Conservation (phyloP, 2,888 invertebrate species). For the Agonopterix alstromeriana region DNA sequence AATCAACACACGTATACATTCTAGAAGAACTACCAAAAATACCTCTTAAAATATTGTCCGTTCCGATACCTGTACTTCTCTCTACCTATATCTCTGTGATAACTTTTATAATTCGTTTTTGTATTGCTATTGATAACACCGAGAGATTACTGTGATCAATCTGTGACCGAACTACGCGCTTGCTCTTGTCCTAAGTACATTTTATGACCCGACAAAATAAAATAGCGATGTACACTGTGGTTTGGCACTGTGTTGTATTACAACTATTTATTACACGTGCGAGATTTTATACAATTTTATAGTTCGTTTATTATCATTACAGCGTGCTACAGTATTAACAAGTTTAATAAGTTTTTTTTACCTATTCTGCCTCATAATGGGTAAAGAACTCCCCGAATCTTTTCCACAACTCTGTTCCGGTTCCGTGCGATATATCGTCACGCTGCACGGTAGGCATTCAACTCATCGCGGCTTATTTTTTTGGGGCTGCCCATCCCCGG, state of each 20-base stretch:
- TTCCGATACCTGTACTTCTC: conserved; percentile 4
- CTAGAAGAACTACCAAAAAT: conserved; percentile 9
- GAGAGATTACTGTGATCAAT: conserved; percentile 38
- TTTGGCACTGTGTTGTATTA: conserved; percentile 57
- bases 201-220: conserved; percentile 9
- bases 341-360: conserved; percentile 12
- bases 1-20: conserved; percentile 4
- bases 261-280: no score
- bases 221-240: conserved; percentile 28
- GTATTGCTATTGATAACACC: conserved; percentile 2
- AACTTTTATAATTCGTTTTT: neutral
- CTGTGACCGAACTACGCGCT: conserved; percentile 23
- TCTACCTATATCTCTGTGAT: neutral
- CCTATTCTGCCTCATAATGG: neutral
- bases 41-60: conserved; percentile 9
- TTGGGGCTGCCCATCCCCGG: no score
- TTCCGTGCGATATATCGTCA: no score
- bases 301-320: no score
- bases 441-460: no score
- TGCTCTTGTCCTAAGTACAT: conserved; percentile 45
- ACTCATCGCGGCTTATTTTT: no score
- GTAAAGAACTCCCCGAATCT: no score
- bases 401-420: no score
- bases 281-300: no score
- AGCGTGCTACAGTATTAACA: neutral